Evolutionary conservation across 2,888 invertebrate species (phyloP).

Genomic region (Calameuta pallipes): DNA sequence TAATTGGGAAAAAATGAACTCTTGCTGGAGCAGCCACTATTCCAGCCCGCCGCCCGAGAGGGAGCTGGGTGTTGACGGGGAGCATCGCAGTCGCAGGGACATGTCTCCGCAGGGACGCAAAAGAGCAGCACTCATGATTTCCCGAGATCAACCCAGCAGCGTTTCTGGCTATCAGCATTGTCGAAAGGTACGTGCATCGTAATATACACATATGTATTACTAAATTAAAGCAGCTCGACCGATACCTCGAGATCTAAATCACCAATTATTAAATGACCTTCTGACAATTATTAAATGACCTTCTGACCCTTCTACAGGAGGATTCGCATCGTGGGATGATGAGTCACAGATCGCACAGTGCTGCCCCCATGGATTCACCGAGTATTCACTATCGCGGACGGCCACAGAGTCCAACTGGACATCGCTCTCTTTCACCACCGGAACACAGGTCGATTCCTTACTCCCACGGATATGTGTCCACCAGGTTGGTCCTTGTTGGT

Average conservation of each 20-base stretch:
- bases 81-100: constrained; percentile 83
- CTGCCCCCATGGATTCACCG: constrained; percentile 79
- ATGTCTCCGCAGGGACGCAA: constrained; percentile 84
- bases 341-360: constrained; percentile 85
- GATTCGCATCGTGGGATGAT: constrained; percentile 67
- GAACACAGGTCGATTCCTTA: constrained; percentile 75
- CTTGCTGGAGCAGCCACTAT: constrained; percentile 59
- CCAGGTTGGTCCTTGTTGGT: constrained; percentile 55
- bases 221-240: too few relatives aligned
- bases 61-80: constrained; percentile 70
- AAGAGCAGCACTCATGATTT: constrained; percentile 75
- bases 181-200: constrained; percentile 62
- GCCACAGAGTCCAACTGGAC: constrained; percentile 82
- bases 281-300: background rate
- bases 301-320: constrained; percentile 60
- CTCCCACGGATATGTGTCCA: constrained; percentile 72
- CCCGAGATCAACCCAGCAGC: constrained; percentile 68
- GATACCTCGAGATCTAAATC: too few relatives aligned
- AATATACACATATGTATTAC: too few relatives aligned
- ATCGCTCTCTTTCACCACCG: constrained; percentile 85
- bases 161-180: constrained; percentile 61
- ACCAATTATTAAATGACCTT: too few relatives aligned
- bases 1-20: constrained; percentile 46
- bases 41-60: constrained; percentile 67
- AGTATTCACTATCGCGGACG: constrained; percentile 74